Base-by-base conservation (phyloP, 2,888 invertebrate genomes). In the Micoletzkya japonica region DNA sequence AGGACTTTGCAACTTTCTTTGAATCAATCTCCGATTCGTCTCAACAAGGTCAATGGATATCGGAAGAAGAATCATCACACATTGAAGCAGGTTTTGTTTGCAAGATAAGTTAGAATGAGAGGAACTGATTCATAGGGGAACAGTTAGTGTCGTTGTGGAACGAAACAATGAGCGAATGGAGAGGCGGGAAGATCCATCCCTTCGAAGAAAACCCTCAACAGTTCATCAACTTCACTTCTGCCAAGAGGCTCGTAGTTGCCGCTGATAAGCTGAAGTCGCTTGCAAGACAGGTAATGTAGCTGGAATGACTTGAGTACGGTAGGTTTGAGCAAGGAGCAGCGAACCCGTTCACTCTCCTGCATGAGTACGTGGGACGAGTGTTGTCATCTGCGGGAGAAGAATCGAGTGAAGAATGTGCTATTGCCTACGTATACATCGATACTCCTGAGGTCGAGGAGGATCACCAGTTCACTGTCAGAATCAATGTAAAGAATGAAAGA, bases 211-310 rank as follows among this genome's bases (percentile, higher is more conserved):
- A n/a, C 10, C 37, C 4, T 6, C 26, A 49, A 14, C 26, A 39
- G 2, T 4, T 36, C 28, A 75, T 79, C 14, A 49, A 71, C n/a
- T 74, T 71, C 60, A 67, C 73, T 50, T 72, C 74, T 4, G 75
- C 74, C 6, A 75, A 73, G 54, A 56, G 61, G n/a, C 67, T 79
- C 24, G 73, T 79, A 1, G 50, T 68, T 0, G 72, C 77, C 14
- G 73, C 79, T 1, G 79, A 79, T 72, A 57, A 67, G 57, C 61
- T 79, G 39, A 79, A 79, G 39, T 74, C 75, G 0, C 72, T 79
- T 24, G 71, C 76, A 6, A 70, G 79, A 66, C 79, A 79, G 68
- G 75, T 75, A 14, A 37, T 6, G 6, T 32, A n/a, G n/a, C n/a
- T 10, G 2, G 50, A 63, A 30, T 6, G 30, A 4, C 49, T 28